phyloP scores from a whole-genome alignment of 1,140 invertebrate species.

The Magallana gigas region DNA sequence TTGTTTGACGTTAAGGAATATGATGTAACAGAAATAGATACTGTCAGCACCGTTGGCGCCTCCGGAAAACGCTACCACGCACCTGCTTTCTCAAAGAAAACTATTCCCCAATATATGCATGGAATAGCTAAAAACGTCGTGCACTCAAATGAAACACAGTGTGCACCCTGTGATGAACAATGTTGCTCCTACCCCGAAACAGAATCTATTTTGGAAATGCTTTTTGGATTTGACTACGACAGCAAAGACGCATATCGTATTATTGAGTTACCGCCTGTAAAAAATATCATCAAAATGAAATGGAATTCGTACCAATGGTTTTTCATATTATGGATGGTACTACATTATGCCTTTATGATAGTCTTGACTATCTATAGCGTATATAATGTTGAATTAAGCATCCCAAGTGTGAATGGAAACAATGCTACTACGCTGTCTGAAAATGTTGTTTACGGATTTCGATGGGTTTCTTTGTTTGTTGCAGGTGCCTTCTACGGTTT shows the following conservation, averaged over 20 bases:
- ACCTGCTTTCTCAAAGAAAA: not conserved
- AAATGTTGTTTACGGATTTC: constrained; percentile 2
- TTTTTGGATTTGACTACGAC: constrained; percentile 50
- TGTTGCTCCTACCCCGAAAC: constrained; percentile 1
- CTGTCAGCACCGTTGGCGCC: not conserved
- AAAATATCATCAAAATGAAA: constrained; percentile 58
- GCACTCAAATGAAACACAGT: constrained; percentile 24
- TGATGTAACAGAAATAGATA: constrained; percentile 65
- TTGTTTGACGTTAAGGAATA: constrained; percentile 65
- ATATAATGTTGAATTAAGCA: not conserved
- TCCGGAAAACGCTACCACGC: not conserved
- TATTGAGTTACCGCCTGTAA: constrained; percentile 53
- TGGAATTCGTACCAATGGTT: constrained; percentile 56
- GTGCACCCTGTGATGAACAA: not conserved
- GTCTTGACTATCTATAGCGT: constrained; percentile 54
- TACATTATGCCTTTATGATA: constrained; percentile 57
- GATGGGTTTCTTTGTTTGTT: constrained; percentile 41
- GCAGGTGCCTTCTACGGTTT: constrained; percentile 50
- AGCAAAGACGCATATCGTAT: constrained; percentile 56
- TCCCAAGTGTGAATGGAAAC: not conserved
- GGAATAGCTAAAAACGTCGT: constrained; percentile 28
- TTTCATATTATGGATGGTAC: constrained; percentile 57
- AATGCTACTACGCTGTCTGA: not conserved
- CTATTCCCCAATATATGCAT: constrained; percentile 33
- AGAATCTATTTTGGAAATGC: constrained; percentile 60